Conservation (phyloP, 2,888 invertebrate species). For the Thymelicus sylvestris region DNA sequence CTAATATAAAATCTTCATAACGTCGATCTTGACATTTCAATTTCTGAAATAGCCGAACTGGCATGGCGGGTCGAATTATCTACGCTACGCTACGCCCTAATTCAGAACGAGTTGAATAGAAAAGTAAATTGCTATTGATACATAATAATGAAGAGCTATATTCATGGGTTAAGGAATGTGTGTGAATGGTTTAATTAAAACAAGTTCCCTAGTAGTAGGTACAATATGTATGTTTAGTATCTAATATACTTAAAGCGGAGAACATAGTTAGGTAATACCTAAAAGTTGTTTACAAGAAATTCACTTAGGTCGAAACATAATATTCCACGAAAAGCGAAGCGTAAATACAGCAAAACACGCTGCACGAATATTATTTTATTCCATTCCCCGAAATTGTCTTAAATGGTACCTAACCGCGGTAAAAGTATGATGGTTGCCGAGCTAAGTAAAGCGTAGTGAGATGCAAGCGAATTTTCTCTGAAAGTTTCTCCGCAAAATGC, state of each 20-base stretch:
- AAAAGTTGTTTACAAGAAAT: conserved; percentile 40
- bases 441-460: conserved; percentile 81
- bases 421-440: conserved; percentile 78
- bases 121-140: conserved; percentile 38
- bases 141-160: conserved; percentile 12
- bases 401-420: conserved; percentile 73
- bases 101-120: conserved; percentile 43
- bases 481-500: conserved; percentile 81
- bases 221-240: too few species aligned
- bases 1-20: conserved; percentile 74
- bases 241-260: neutral
- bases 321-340: conserved; percentile 45
- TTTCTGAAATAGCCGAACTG: conserved; percentile 61
- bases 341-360: conserved; percentile 55
- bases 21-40: conserved; percentile 76
- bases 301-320: conserved; percentile 43
- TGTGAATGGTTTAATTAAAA: conserved; percentile 14
- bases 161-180: neutral
- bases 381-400: conserved; percentile 67
- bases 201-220: neutral
- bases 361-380: conserved; percentile 61
- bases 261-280: neutral
- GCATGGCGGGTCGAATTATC: conserved; percentile 66
- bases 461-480: conserved; percentile 74
- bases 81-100: conserved; percentile 55